Percentiles rank a stretch among this genome's conserved stretches.
These are phyloP conservation scores for Netelia inedita DNA, from an alignment of 2,888 invertebrate genomes.

Conservation along the genomic window DNA sequence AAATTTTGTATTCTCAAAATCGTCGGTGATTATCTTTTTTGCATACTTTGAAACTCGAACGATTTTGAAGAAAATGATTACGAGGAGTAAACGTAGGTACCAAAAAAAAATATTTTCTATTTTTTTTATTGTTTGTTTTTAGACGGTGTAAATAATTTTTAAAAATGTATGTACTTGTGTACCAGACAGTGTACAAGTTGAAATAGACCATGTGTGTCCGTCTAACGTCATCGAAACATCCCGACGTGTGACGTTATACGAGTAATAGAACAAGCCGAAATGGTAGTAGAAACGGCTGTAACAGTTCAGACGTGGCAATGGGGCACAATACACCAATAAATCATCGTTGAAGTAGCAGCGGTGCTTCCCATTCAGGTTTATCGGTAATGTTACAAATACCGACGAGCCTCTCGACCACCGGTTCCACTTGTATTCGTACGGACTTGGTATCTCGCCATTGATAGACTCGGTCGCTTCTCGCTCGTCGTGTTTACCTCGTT, in stretches of 20 bases:
- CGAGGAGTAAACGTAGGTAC: no score
- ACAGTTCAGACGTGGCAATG: constrained; percentile 8
- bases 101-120: no score
- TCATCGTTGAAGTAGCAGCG: constrained; percentile 39
- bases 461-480: constrained; percentile 30
- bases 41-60: no score
- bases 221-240: no score
- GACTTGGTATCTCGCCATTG: constrained; percentile 28
- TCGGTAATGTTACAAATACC: constrained; percentile 49
- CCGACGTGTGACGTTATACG: background rate
- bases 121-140: no score
- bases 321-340: constrained; percentile 42
- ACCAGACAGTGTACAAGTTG: no score
- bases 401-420: constrained; percentile 15
- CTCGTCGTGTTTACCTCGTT: constrained; percentile 7
- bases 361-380: constrained; percentile 22
- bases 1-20: background rate
- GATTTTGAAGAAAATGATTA: no score
- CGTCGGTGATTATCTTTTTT: no score
- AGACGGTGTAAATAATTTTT: no score
- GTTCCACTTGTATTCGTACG: background rate
- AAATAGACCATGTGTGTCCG: no score
- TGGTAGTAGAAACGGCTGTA: background rate
- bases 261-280: background rate
- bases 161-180: no score